phyloP scores from a whole-genome alignment of 2,888 invertebrate species.

The Pristionchus japonicus region DNA sequence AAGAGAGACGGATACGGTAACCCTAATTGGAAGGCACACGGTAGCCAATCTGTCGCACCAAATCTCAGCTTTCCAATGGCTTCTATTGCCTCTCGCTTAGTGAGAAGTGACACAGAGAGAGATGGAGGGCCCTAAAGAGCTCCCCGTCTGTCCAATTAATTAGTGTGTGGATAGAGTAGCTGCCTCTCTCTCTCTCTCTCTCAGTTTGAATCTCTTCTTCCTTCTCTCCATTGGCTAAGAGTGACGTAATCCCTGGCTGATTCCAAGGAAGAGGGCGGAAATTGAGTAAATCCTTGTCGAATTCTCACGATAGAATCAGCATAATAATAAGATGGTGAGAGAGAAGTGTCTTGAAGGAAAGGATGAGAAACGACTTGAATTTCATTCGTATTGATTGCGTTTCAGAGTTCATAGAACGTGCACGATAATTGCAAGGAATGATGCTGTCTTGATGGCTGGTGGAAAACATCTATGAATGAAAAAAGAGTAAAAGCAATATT shows the following conservation, averaged over 20 bases:
- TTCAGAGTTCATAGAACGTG: too few species aligned
- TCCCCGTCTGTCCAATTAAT: conserved; percentile 23
- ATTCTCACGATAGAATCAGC: conserved; percentile 35
- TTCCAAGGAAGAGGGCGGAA: neutral
- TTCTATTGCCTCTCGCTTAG: conserved; percentile 19
- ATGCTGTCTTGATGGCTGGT: too few species aligned
- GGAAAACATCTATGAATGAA: too few species aligned
- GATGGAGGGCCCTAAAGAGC: neutral
- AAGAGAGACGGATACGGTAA: neutral
- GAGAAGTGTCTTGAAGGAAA: neutral
- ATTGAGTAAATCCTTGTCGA: neutral
- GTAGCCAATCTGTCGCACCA: neutral
- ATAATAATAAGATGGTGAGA: neutral
- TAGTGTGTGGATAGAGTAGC: neutral
- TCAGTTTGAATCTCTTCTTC: conserved; percentile 17
- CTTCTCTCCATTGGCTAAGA: neutral
- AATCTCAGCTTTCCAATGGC: conserved; percentile 19
- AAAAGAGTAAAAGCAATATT: neutral
- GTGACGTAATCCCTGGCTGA: neutral
- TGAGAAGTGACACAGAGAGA: conserved; percentile 28
- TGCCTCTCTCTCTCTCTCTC: conserved; percentile 13
- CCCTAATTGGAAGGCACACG: neutral
- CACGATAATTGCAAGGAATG: too few species aligned
- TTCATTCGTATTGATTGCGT: neutral
- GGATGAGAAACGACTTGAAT: neutral